Evolutionary conservation across 1,140 invertebrate species (phyloP).

Genomic region (Drosophila burlai): DNA sequence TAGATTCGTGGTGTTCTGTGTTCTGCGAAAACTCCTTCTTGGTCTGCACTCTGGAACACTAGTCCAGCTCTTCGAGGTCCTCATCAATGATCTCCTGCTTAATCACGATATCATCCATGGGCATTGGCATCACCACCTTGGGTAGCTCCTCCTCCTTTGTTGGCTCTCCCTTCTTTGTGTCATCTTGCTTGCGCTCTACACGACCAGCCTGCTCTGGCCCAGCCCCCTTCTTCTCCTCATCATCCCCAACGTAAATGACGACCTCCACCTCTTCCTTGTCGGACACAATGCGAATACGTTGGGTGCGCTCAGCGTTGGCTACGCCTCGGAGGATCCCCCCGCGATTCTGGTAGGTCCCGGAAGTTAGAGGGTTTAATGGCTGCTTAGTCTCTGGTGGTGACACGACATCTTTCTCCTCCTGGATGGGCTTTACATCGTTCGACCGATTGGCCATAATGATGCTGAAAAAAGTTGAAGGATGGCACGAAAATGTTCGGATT

Average conservation of each 20-base stretch:
- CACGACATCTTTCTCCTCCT: background rate
- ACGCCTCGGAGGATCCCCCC: background rate
- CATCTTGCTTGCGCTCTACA: no score
- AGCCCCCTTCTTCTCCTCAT: background rate
- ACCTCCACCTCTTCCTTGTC: background rate
- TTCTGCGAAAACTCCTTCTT: background rate
- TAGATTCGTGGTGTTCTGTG: no score
- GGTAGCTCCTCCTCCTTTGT: no score
- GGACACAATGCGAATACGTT: background rate
- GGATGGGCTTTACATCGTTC: accelerated
- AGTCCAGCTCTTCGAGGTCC: background rate
- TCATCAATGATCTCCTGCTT: background rate
- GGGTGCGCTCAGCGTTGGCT: no score
- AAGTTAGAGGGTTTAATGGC: background rate
- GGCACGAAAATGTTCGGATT: no score
- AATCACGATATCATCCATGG: no score
- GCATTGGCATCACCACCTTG: no score
- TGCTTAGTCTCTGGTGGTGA: background rate
- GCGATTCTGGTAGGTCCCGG: background rate
- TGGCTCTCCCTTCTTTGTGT: no score
- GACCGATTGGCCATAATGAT: background rate
- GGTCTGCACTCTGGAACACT: background rate
- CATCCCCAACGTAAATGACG: background rate
- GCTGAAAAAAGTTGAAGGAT: background rate
- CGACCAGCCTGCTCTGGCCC: no score